Base-by-base conservation (phyloP, 2,888 invertebrate species). In the Craniophora ligustri region DNA sequence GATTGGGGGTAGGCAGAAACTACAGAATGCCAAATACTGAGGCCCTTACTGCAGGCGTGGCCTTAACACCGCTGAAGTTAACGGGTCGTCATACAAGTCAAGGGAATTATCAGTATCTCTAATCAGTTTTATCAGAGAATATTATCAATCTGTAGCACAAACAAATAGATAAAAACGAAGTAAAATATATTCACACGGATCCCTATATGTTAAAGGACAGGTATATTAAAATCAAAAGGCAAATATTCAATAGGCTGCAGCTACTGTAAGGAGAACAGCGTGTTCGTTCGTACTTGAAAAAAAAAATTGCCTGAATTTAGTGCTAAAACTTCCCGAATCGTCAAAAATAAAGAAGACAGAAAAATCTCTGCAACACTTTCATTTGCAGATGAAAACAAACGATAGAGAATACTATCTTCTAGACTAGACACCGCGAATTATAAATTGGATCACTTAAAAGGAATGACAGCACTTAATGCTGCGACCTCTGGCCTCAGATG, bases 401-500 rank as follows among this genome's bases (percentile, higher is more conserved):
- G 11, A 30, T 47, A n/a, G 16, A 18, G 2, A 35, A 6, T 35
- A n/a, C 15, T 36, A 32, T 41, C 16, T n/a, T 26, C 31, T 41
- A 31, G 40, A 57, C 34, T 41, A 41, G 40, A 57, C 32, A 41
- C 31, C 10, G 39, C 15, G 21, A 23, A 46, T 64, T 64, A 28
- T 19, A 49, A 49, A 34, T 16, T 34, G 31, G 30, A 63, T 51
- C 35, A 44, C 39, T 63, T 36, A 58, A 44, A 32, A 47, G n/a
- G n/a, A 44, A 67, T 54, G 45, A 39, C 41, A 64, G 48, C 53
- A 42, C 53, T 46, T 48, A 58, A 44, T 65, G 30, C 26, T 53
- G 11, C 64, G 65, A 67, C 65, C 70, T 65, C 32, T 65, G 39
- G 10, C 46, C 49, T 36, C 46, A 69, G 38, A 64, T 40, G 30